Percentiles rank a stretch among this genome's conserved stretches.
Conservation (phyloP, 2,888 invertebrate genomes). For the Laothoe populi region DNA sequence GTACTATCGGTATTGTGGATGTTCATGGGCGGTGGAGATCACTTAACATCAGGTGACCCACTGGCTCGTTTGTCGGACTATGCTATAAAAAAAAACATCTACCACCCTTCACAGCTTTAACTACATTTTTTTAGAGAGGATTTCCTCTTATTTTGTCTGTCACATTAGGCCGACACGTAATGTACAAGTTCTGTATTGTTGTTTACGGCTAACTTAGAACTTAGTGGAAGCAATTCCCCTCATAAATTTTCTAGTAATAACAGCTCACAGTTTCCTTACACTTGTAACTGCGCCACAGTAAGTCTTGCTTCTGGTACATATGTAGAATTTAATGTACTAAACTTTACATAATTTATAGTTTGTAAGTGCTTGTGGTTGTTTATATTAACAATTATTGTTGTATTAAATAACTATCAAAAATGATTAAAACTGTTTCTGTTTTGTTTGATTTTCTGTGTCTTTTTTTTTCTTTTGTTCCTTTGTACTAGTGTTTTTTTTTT, state of each 20-base stretch:
- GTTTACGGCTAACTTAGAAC: slow-evolving; percentile 80
- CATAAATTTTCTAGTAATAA: slow-evolving; percentile 82
- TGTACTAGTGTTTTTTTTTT: too few relatives aligned
- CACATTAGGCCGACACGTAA: slow-evolving; percentile 68
- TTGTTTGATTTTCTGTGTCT: too few relatives aligned
- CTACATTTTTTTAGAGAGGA: slow-evolving; percentile 64
- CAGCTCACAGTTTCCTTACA: slow-evolving; percentile 78
- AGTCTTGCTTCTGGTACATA: slow-evolving; percentile 45
- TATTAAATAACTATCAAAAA: too few relatives aligned
- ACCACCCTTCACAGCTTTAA: slow-evolving; percentile 47
- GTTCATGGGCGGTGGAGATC: too few relatives aligned
- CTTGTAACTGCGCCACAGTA: slow-evolving; percentile 77
- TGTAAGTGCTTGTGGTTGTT: neutral
- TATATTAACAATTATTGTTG: too few relatives aligned
- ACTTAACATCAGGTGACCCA: too few relatives aligned
- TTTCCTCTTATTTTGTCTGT: slow-evolving; percentile 67
- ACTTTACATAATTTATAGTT: neutral
- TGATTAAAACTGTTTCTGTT: too few relatives aligned
- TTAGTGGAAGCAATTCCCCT: slow-evolving; percentile 74
- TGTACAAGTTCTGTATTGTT: slow-evolving; percentile 80
- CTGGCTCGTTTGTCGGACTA: too few relatives aligned
- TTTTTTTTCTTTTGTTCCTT: too few relatives aligned
- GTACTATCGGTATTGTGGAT: too few relatives aligned
- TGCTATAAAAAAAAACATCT: too few relatives aligned
- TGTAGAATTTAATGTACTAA: neutral